Conservation (phyloP, 2,888 invertebrate species). For the Caenorhabditis sp. region DNA sequence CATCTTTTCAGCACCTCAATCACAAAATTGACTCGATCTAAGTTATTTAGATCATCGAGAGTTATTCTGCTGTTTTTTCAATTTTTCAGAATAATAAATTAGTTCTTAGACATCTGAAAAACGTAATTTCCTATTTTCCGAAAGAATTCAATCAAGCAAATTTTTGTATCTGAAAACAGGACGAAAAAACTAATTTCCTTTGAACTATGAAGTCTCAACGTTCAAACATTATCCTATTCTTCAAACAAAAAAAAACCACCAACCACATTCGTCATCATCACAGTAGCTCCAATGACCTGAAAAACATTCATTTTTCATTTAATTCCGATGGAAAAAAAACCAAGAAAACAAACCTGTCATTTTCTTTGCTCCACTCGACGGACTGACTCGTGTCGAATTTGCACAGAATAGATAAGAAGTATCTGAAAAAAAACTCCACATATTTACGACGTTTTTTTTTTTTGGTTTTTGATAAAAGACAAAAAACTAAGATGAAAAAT, state of each 20-base stretch:
- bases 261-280: conserved; percentile 60
- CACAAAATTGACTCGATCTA: too few relatives aligned
- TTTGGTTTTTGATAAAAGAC: background rate
- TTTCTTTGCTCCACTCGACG: conserved; percentile 13
- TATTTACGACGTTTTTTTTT: conserved; percentile 5
- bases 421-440: conserved; percentile 15
- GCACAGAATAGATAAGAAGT: conserved; percentile 34
- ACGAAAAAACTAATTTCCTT: too few relatives aligned
- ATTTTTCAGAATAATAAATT: too few relatives aligned
- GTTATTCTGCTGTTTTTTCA: too few relatives aligned
- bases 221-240: background rate
- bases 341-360: conserved; percentile 19
- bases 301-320: conserved; percentile 6
- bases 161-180: too few relatives aligned
- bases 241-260: conserved; percentile 7
- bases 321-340: background rate
- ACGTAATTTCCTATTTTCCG: too few relatives aligned
- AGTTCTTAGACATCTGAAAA: too few relatives aligned
- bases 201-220: background rate
- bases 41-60: too few relatives aligned
- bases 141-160: too few relatives aligned
- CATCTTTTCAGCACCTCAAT: too few relatives aligned
- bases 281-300: conserved; percentile 64
- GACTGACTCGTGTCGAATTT: conserved; percentile 26
- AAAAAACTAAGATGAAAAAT: conserved; percentile 6